Base-by-base conservation (phyloP, 2,888 invertebrate genomes). In the Hipparchia semele region DNA sequence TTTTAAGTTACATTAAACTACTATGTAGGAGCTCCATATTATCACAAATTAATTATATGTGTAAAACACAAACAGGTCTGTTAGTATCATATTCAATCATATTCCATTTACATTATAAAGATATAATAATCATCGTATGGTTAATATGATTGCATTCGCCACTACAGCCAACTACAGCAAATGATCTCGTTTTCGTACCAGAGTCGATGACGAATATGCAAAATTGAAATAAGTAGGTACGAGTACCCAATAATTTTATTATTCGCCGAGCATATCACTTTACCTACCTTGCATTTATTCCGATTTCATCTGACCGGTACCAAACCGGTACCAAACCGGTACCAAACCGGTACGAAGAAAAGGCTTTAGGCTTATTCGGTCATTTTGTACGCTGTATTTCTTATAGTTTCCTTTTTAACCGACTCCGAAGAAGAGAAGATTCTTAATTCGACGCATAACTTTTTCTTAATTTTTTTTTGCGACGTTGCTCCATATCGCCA, bases 141-240 rank as follows among this genome's bases (percentile, higher is more conserved):
- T 51, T 64, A 64, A 64, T 64, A 10, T 49, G 23, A 51, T 64
- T 51, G 46, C 64, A 33, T 64, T 64, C 51, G 64, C 51, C 33
- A 64, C 64, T 10, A 51, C 1, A 1, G 23, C 23, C 23, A 23
- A 23, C 23, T 39, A 39, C 64, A 51, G 51, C 64, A 64, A 62
- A 51, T 64, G 64, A 64, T 64, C 49, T 64, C 23, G 51, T 64
- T 64, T 64, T 64, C 13, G 51, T 64, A 9, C 33, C 51, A 64
- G 49, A 13, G 13, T 13, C 46, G 46, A 62, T 46, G 46, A 62
- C 45, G 4, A 39, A n/a, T 46, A 46, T 49, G 45, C 62, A 13
- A 9, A 62, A 46, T 5, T 46, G 13, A 46, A 7, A 6, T 61
- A 61, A 6, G 45, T n/a, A 13, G 58, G 13, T 13, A 58, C n/a